These are phyloP conservation scores for Onychostoma macrolepis DNA, from an alignment of 2,113 vertebrate genomes.

Conservation along the genomic window DNA sequence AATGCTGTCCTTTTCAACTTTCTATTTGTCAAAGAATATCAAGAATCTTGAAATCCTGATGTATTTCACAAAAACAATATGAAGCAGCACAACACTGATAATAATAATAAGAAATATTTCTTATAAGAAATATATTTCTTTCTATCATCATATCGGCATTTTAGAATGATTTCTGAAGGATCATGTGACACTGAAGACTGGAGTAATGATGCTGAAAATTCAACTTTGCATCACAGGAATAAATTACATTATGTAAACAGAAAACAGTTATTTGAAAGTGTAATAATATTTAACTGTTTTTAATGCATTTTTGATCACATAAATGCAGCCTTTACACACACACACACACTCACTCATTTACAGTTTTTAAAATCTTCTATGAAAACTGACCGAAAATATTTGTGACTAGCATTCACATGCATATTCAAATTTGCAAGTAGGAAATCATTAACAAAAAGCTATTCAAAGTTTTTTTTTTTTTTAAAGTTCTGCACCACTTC, in stretches of 20 bases:
- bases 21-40: no score
- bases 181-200: no score
- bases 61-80: not conserved
- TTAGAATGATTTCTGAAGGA: not conserved
- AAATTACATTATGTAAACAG: no score
- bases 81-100: not conserved
- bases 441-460: no score
- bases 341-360: not conserved
- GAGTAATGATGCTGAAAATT: not conserved
- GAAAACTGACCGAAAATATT: not conserved
- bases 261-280: no score
- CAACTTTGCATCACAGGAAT: no score
- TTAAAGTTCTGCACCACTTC: no score
- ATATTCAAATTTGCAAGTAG: not conserved
- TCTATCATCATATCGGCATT: not conserved
- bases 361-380: not conserved
- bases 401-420: not conserved
- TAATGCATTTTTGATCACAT: not conserved
- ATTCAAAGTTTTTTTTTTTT: no score
- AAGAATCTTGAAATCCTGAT: no score
- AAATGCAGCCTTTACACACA: not conserved
- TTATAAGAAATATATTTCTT: no score
- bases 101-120: not conserved
- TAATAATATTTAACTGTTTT: no score
- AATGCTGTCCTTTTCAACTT: no score